Conservation (phyloP, 2,888 invertebrate species). For the Callinectes sapidus region DNA sequence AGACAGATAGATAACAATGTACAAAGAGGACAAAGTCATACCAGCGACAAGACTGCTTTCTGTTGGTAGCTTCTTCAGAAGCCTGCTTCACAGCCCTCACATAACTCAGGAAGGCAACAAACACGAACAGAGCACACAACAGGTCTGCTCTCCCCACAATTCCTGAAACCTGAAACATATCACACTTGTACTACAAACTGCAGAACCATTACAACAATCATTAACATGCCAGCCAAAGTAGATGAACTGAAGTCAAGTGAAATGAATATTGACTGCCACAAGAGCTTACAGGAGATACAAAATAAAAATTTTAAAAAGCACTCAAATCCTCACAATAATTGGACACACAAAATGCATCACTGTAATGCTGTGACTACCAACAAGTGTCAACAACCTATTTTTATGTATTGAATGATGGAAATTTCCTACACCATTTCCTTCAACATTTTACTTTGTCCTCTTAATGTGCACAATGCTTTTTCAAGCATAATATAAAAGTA, state of each 20-base stretch:
- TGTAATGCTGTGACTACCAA: no score
- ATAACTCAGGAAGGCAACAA: conserved; percentile 83
- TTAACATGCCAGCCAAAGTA: neutral
- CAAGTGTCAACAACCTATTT: no score
- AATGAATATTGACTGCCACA: neutral
- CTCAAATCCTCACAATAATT: no score
- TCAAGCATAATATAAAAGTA: no score
- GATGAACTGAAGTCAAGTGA: neutral
- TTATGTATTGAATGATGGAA: no score
- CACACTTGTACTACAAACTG: neutral
- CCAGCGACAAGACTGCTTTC: conserved; percentile 27
- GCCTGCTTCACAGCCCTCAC: conserved; percentile 75
- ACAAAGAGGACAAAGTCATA: conserved; percentile 10
- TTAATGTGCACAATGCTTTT: no score
- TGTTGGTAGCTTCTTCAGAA: conserved; percentile 24
- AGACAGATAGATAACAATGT: neutral
- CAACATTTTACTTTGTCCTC: no score
- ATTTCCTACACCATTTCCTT: no score
- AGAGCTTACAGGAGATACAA: no score
- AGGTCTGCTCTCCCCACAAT: conserved; percentile 95
- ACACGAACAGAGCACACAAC: conserved; percentile 86
- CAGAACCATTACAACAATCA: neutral
- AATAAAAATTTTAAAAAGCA: no score
- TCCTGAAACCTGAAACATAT: conserved; percentile 83
- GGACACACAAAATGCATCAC: no score